A percentile compares a stretch with the other conserved stretches of the same genome.
These are phyloP conservation scores for Menidia beryllina DNA, from an alignment of 2,113 vertebrate genomes.

Conservation along the genomic window DNA sequence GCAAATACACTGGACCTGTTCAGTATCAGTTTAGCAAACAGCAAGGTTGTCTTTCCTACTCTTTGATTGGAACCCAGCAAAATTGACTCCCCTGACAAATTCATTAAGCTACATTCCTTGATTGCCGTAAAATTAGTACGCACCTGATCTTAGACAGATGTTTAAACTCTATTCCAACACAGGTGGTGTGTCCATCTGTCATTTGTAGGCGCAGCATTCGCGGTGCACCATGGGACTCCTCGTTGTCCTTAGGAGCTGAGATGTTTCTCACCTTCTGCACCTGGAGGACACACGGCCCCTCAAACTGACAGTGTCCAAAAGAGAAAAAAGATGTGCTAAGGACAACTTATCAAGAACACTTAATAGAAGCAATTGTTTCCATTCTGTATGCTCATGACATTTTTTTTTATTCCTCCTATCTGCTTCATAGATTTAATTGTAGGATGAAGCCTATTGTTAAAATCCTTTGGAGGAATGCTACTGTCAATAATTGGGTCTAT, in stretches of 20 bases:
- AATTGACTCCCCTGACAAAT: neutral
- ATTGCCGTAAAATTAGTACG: constrained; percentile 14
- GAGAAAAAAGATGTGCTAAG: constrained; percentile 17
- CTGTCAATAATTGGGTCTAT: neutral
- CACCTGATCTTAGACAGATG: constrained; percentile 96
- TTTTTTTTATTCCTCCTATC: constrained; percentile 13
- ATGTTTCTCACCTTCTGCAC: constrained; percentile 96
- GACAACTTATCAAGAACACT: neutral
- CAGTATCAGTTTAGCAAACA: constrained; percentile 2
- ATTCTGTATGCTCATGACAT: neutral
- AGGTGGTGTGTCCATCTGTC: constrained; percentile 95
- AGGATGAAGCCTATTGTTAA: neutral
- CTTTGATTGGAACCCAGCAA: neutral
- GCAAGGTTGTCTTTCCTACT: neutral
- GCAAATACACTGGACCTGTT: neutral
- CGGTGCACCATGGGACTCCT: constrained; percentile 94
- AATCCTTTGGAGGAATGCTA: neutral
- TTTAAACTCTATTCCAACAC: constrained; percentile 90
- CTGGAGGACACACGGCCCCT: constrained; percentile 95
- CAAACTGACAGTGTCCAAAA: constrained; percentile 84
- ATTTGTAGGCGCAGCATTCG: constrained; percentile 96
- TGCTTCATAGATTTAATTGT: constrained; percentile 11
- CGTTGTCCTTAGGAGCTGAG: constrained; percentile 92
- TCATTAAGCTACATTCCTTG: neutral
- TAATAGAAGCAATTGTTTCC: neutral